These are phyloP conservation scores for Oegoconia quadripuncta DNA, from an alignment of 2,888 invertebrate species.

Conservation along the genomic window DNA sequence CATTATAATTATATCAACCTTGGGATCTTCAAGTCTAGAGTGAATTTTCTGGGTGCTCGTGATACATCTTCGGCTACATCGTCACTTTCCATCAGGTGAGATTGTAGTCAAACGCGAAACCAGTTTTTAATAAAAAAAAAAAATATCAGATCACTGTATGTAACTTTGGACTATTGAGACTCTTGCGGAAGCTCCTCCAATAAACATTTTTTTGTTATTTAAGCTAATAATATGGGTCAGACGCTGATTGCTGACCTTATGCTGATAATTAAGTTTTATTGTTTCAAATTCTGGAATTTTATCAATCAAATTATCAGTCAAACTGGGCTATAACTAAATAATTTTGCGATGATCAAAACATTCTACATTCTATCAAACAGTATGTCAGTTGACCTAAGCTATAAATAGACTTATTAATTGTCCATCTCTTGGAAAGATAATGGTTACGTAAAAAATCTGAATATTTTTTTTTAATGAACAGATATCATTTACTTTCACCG, in stretches of 20 bases:
- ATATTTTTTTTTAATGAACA: no score
- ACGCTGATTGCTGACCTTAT: constrained; percentile 48
- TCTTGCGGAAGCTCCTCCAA: background rate
- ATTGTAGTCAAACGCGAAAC: no score
- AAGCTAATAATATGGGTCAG: constrained; percentile 45
- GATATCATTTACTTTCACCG: no score
- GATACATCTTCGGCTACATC: no score
- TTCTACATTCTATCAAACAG: background rate
- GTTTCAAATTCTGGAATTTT: constrained; percentile 53
- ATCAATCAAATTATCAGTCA: constrained; percentile 48
- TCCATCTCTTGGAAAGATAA: background rate
- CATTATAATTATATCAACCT: no score
- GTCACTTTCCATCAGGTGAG: no score
- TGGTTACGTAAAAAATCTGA: no score
- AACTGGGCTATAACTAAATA: constrained; percentile 60
- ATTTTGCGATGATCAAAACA: constrained; percentile 28
- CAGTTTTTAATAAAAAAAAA: no score
- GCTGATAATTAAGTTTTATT: constrained; percentile 64
- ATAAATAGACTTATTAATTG: background rate
- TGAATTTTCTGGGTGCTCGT: no score
- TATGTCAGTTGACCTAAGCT: background rate
- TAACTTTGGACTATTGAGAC: no score
- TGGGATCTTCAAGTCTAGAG: no score
- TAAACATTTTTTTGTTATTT: background rate
- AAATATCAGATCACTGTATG: no score